Base-by-base conservation (phyloP, 2,797 vertebrate species). In the Urosaurus nigricauda region DNA sequence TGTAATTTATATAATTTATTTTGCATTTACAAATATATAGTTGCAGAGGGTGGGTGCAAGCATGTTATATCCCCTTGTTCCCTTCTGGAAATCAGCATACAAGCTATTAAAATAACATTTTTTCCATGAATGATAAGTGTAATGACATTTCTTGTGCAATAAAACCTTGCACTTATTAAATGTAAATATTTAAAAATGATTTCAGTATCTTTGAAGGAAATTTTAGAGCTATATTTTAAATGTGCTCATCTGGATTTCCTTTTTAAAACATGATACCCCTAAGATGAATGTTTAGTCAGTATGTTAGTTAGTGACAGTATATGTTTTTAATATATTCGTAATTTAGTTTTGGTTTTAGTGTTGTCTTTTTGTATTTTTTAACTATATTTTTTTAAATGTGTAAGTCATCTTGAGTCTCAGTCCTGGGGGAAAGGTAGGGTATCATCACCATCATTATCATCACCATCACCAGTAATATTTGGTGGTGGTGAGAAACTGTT, bases 181-280 rank as follows among this genome's bases (percentile, higher is more conserved):
- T 96, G 96, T 96, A 97, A 97, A 97, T 97, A 97, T 97, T 97
- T 97, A 95, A 95, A 96, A 97, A 96, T 95, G 94, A 97, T 96
- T 97, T 95, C 97, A 97, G 97, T 96, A 94, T 94, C 96, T 95
- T 96, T 95, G 95, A 96, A 97, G 94, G 95, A 91, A 93, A 94
- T 95, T 97, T 97, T 97, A 97, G 95, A 95, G 97, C 96, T 96
- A 92, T 95, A 95, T 96, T 97, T 97, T 96, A 97, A 97, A 96
- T 85, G 94, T 91, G 94, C 93, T 96, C 96, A 96, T 96, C 96
- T 97, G 96, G 96, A 94, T 93, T 96, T 95, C 95, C 90, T 97
- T 96, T 95, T 95, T 94, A 96, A 96, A 94, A 92, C 83, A 43
- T 93, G 91, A 79, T 85, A 81, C 89, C 91, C 96, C 94, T 95